These are phyloP conservation scores for Melanargia galathea DNA, from an alignment of 2,888 invertebrate species.

Conservation along the genomic window DNA sequence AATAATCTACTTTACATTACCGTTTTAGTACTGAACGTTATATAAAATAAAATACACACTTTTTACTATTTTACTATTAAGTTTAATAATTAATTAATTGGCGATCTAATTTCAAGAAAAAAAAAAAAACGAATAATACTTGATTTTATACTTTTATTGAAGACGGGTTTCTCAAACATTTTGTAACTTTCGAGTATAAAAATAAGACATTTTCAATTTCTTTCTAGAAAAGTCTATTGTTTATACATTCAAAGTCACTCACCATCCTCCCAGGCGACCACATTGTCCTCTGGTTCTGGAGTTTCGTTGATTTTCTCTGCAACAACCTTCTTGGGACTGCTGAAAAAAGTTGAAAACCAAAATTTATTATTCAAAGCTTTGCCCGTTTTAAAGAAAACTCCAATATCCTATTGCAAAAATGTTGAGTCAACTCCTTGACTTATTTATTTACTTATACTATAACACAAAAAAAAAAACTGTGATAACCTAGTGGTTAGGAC, in stretches of 20 bases:
- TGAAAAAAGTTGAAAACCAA: slow-evolving; percentile 41
- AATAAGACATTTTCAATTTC: background rate
- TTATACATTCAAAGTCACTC: slow-evolving; percentile 47
- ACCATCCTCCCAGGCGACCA: slow-evolving; percentile 78
- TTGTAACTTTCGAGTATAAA: slow-evolving; percentile 1
- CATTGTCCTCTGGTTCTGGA: slow-evolving; percentile 52
- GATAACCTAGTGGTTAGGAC: too few relatives aligned
- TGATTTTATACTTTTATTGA: background rate
- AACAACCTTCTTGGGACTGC: slow-evolving; percentile 70
- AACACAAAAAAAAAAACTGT: too few relatives aligned
- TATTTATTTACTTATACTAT: too few relatives aligned
- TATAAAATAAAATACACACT: background rate
- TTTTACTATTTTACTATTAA: too few relatives aligned
- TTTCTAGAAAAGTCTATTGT: background rate
- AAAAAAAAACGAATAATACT: background rate
- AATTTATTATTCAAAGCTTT: background rate
- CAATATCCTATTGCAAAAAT: background rate
- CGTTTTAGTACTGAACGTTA: background rate
- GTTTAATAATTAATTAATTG: too few relatives aligned
- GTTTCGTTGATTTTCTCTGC: slow-evolving; percentile 49
- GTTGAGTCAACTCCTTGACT: too few relatives aligned
- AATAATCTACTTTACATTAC: slow-evolving; percentile 10
- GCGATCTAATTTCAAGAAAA: too few relatives aligned
- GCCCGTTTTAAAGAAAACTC: background rate
- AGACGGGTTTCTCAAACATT: background rate